These are phyloP conservation scores for Belgica antarctica DNA, from an alignment of 2,888 invertebrate species.

Conservation along the genomic window DNA sequence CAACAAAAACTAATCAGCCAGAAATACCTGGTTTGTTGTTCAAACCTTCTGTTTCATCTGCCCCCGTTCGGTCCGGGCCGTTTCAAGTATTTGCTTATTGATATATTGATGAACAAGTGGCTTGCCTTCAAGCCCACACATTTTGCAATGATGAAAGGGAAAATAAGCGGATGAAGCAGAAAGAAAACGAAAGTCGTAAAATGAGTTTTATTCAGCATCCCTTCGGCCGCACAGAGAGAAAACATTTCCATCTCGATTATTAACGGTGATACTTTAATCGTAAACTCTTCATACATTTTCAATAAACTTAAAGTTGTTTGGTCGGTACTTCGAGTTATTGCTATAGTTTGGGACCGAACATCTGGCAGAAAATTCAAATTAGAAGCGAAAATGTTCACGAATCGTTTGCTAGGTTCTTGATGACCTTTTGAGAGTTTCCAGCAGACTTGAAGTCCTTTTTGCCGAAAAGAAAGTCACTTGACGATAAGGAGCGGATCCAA, in stretches of 20 bases:
- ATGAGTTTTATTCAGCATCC: neutral
- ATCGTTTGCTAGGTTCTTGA: neutral
- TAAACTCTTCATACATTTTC: neutral
- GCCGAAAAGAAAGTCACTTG: too few relatives aligned
- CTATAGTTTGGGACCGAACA: neutral
- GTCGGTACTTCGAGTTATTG: neutral
- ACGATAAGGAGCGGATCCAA: too few relatives aligned
- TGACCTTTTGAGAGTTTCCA: neutral
- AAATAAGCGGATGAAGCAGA: neutral
- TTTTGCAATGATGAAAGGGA: neutral
- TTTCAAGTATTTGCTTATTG: conserved; percentile 7
- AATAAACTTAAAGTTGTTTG: neutral
- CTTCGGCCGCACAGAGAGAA: too few relatives aligned
- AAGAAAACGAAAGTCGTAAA: too few relatives aligned
- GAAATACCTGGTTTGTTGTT: too few relatives aligned
- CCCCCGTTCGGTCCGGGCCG: too few relatives aligned
- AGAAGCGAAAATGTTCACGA: neutral
- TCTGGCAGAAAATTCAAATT: neutral
- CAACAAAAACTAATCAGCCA: too few relatives aligned
- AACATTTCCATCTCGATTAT: neutral
- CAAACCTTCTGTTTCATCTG: too few relatives aligned
- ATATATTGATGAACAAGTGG: too few relatives aligned
- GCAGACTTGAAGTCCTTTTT: too few relatives aligned
- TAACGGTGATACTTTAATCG: neutral
- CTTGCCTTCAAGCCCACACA: too few relatives aligned